Conservation (phyloP, 2,888 invertebrate species). For the Podabrus alpinus region DNA sequence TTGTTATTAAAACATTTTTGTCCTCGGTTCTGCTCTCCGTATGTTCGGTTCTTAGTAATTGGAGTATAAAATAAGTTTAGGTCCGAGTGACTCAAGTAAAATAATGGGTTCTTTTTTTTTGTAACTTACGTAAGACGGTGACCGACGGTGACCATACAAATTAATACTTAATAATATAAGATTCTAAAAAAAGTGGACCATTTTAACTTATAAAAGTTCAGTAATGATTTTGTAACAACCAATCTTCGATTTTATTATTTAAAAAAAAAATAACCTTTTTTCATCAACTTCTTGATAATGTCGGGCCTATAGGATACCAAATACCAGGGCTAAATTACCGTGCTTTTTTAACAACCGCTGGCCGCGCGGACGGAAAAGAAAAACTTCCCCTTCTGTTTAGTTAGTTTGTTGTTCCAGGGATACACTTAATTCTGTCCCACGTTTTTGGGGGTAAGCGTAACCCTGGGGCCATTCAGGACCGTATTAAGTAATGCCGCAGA, state of each 20-base stretch:
- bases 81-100: not conserved
- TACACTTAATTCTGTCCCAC: slow-evolving; percentile 25
- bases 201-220: not conserved
- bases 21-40: not conserved
- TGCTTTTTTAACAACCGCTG: slow-evolving; percentile 14
- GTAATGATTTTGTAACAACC: not conserved
- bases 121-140: not conserved
- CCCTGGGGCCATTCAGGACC: slow-evolving; percentile 27
- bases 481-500: slow-evolving; percentile 21
- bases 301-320: not conserved
- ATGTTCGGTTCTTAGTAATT: no score
- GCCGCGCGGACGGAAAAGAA: slow-evolving; percentile 5
- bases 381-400: slow-evolving; percentile 25
- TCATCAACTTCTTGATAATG: not conserved
- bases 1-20: not conserved
- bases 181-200: not conserved
- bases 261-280: not conserved
- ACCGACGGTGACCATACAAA: not conserved
- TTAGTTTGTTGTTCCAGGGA: slow-evolving; percentile 26
- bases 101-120: not conserved
- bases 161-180: not conserved
- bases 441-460: slow-evolving; percentile 18
- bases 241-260: not conserved
- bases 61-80: not conserved
- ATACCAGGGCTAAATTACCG: slow-evolving; percentile 4